A percentile compares a stretch with the other conserved stretches of the same genome.
phyloP scores from a whole-genome alignment of 1,140 invertebrate genomes.

The Drosophila yakuba region DNA sequence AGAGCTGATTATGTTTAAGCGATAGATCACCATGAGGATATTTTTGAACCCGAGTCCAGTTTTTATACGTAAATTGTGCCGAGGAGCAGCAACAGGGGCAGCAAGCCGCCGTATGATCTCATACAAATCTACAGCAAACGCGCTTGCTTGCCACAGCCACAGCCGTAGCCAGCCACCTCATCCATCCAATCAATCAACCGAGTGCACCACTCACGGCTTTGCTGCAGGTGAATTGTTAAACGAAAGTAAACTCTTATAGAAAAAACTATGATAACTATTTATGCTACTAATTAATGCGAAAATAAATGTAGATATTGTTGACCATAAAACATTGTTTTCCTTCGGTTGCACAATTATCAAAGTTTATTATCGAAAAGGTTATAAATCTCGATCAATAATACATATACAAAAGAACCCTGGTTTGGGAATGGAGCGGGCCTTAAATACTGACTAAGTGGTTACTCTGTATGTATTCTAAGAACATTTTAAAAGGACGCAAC shows the following conservation, averaged over 20 bases:
- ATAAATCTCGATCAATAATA: slow-evolving; percentile 34
- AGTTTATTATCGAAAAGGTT: slow-evolving; percentile 58
- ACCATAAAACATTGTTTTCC: slow-evolving; percentile 39
- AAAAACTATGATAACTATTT: slow-evolving; percentile 69
- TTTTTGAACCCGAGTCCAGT: slow-evolving; percentile 25
- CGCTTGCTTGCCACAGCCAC: slow-evolving; percentile 28
- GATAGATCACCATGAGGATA: slow-evolving; percentile 11
- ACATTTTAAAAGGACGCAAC: slow-evolving; percentile 75
- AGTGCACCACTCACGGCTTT: slow-evolving; percentile 19
- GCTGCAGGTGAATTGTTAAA: slow-evolving; percentile 57
- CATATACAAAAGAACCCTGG: slow-evolving; percentile 40
- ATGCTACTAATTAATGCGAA: slow-evolving; percentile 76
- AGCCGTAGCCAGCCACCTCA: background rate
- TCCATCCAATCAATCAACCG: background rate
- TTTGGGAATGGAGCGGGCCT: slow-evolving; percentile 29
- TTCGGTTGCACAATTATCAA: slow-evolving; percentile 51
- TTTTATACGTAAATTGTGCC: slow-evolving; percentile 39
- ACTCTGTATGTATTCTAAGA: slow-evolving; percentile 55
- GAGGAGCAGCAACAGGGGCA: slow-evolving; percentile 4
- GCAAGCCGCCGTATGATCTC: slow-evolving; percentile 65
- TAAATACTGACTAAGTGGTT: slow-evolving; percentile 55
- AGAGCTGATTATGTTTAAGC: slow-evolving; percentile 57
- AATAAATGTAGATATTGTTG: slow-evolving; percentile 83
- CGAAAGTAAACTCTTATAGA: slow-evolving; percentile 24
- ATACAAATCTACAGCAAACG: slow-evolving; percentile 59